A percentile compares a stretch with the other conserved stretches of the same genome.
phyloP scores from a whole-genome alignment of 2,113 vertebrate genomes.

The Thermophis baileyi region DNA sequence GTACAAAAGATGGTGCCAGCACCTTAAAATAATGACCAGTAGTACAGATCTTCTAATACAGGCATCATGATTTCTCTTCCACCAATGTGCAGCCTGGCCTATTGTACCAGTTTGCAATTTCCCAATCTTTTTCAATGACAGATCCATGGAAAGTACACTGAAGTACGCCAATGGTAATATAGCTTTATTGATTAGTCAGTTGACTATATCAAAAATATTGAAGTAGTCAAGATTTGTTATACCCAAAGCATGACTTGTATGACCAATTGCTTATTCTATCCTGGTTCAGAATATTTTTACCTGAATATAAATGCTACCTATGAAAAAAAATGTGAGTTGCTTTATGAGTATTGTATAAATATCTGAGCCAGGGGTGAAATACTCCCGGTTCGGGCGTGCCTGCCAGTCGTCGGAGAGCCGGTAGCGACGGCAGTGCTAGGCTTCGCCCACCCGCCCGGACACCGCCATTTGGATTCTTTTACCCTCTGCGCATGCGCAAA shows the following conservation, averaged over 20 bases:
- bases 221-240: background rate
- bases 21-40: background rate
- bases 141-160: background rate
- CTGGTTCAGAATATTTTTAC: background rate
- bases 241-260: background rate
- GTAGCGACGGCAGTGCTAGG: no score
- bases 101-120: background rate
- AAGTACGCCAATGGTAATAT: background rate
- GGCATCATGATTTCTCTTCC: background rate
- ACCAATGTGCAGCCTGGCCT: background rate
- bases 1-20: background rate
- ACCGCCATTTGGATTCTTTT: no score
- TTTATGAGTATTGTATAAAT: background rate
- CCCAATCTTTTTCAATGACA: background rate
- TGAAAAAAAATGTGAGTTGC: background rate
- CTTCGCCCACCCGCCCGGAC: no score
- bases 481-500: no score
- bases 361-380: no score
- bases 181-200: background rate
- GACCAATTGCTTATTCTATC: background rate
- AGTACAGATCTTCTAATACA: background rate
- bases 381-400: no score
- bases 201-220: background rate
- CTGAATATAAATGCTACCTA: background rate
- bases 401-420: no score